phyloP scores from a whole-genome alignment of 2,113 vertebrate species.

The Microtus oregoni region DNA sequence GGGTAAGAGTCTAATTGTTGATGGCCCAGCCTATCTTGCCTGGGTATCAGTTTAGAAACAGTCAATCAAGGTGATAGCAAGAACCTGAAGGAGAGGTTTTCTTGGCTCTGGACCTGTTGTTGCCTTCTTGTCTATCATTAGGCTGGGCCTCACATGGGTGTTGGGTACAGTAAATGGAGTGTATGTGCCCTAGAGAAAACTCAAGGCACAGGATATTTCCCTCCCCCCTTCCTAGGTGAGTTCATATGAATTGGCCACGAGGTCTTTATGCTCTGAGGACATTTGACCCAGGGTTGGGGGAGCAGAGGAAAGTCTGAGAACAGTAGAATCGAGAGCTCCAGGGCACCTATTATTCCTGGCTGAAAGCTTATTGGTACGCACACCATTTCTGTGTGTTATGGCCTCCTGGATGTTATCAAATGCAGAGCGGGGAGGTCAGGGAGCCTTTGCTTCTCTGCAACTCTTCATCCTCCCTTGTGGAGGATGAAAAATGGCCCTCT shows the following conservation, averaged over 20 bases:
- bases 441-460: not conserved
- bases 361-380: too few species aligned
- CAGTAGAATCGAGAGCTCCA: rapidly evolving
- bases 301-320: not conserved
- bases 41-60: not conserved
- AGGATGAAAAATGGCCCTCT: not conserved
- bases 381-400: not conserved
- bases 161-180: too few species aligned
- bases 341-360: rapidly evolving
- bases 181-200: not conserved
- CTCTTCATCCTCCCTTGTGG: rapidly evolving
- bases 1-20: not conserved
- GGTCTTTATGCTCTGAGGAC: not conserved
- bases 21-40: too few species aligned
- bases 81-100: too few species aligned
- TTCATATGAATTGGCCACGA: not conserved
- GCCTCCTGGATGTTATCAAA: not conserved
- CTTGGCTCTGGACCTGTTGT: not conserved
- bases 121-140: not conserved
- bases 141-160: not conserved
- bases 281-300: not conserved
- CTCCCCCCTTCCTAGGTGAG: not conserved
- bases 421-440: too few species aligned
- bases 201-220: not conserved
- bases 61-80: too few species aligned